Evolutionary conservation across 2,797 vertebrate genomes (phyloP).

Genomic region (Myripristis jacobus): DNA sequence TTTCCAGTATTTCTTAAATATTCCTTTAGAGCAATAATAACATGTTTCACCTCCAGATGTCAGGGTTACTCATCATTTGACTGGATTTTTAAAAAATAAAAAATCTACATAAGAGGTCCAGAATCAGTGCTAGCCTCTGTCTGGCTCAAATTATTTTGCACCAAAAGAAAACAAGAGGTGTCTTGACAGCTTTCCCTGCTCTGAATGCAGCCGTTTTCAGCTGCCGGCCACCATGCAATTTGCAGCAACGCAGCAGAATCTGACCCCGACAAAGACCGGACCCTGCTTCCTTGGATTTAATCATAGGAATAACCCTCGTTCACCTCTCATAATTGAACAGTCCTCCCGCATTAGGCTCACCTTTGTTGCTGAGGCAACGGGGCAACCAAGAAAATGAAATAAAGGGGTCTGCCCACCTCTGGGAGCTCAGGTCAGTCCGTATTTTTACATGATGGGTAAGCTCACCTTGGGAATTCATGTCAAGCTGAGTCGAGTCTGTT

Average conservation of each 20-base stretch:
- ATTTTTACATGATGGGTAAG: constrained; percentile 60
- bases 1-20: not conserved
- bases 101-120: constrained; percentile 15
- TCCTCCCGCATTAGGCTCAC: constrained; percentile 79
- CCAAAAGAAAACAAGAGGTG: constrained; percentile 34
- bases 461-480: constrained; percentile 71
- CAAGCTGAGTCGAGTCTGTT: constrained; percentile 68
- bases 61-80: constrained; percentile 46
- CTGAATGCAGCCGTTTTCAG: constrained; percentile 39
- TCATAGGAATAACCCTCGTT: constrained; percentile 76
- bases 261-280: constrained; percentile 52
- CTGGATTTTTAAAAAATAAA: not conserved
- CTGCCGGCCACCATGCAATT: constrained; percentile 51
- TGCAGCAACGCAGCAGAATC: constrained; percentile 57
- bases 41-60: constrained; percentile 49
- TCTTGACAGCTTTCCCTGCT: constrained; percentile 41
- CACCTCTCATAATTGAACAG: constrained; percentile 82
- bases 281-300: constrained; percentile 77
- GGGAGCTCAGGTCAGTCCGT: constrained; percentile 68
- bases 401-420: constrained; percentile 61
- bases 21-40: not conserved
- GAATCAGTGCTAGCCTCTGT: constrained; percentile 38
- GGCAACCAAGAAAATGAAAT: constrained; percentile 67
- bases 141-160: constrained; percentile 24
- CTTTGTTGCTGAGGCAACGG: constrained; percentile 81